phyloP scores from a whole-genome alignment of 2,888 invertebrate species.

The Tenthredo distinguenda region DNA sequence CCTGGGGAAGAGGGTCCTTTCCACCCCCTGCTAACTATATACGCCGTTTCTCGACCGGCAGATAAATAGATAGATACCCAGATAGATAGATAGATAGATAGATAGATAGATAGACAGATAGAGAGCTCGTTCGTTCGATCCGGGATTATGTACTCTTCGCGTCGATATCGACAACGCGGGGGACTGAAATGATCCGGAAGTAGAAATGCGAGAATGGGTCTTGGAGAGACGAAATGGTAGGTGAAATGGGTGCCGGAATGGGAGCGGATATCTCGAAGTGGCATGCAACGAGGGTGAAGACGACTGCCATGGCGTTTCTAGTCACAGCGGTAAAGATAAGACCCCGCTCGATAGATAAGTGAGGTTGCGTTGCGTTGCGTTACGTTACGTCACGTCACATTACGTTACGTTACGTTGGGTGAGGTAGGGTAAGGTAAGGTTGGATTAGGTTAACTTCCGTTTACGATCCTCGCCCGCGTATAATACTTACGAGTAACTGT shows the following conservation, averaged over 20 bases:
- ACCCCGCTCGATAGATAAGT: constrained; percentile 40
- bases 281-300: constrained; percentile 61
- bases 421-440: background rate
- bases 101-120: constrained; percentile 18
- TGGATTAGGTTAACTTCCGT: constrained; percentile 39
- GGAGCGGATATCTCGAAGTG: constrained; percentile 38
- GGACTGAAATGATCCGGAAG: constrained; percentile 47
- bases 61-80: constrained; percentile 41
- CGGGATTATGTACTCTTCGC: background rate
- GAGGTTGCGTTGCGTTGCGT: constrained; percentile 15
- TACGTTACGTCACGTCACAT: background rate
- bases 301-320: constrained; percentile 57
- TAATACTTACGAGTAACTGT: constrained; percentile 25
- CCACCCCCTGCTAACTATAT: constrained; percentile 39
- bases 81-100: constrained; percentile 40
- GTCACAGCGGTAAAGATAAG: constrained; percentile 58
- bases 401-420: background rate
- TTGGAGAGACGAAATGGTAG: constrained; percentile 10
- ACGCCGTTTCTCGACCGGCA: constrained; percentile 37
- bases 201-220: constrained; percentile 31
- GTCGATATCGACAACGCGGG: constrained; percentile 43
- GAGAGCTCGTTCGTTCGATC: constrained; percentile 12
- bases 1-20: constrained; percentile 39
- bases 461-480: constrained; percentile 34
- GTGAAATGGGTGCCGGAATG: constrained; percentile 40